phyloP scores from a whole-genome alignment of 1,140 invertebrate species.

The Drosophila setifemur region DNA sequence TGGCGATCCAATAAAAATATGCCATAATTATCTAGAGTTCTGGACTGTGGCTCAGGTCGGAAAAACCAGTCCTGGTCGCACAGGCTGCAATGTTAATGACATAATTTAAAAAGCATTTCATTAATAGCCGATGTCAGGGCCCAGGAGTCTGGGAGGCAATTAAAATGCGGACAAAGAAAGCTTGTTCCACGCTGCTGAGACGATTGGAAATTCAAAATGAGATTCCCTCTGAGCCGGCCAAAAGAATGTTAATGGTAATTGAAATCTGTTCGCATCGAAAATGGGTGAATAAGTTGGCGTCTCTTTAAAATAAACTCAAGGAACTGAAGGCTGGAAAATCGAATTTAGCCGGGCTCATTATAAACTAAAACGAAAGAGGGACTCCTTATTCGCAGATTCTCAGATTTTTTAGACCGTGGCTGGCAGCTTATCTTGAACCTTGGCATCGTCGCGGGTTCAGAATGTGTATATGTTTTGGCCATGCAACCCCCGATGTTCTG shows the following conservation, averaged over 20 bases:
- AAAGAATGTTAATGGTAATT: constrained; percentile 57
- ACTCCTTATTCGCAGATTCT: background rate
- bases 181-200: constrained; percentile 11
- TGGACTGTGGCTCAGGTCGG: constrained; percentile 5
- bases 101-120: constrained; percentile 76
- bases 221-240: constrained; percentile 11
- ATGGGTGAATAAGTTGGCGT: constrained; percentile 14
- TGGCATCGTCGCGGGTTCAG: constrained; percentile 55
- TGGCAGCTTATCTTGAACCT: constrained; percentile 49
- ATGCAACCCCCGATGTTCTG: constrained; percentile 16
- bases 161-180: constrained; percentile 37
- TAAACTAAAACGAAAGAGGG: background rate
- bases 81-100: constrained; percentile 74
- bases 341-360: background rate
- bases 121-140: constrained; percentile 58
- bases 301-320: background rate
- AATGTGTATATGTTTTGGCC: constrained; percentile 24
- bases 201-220: constrained; percentile 67
- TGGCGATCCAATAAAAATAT: constrained; percentile 68
- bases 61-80: constrained; percentile 55
- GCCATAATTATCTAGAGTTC: constrained; percentile 62
- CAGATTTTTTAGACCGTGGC: background rate
- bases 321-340: background rate
- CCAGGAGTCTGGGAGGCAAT: constrained; percentile 13
- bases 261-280: constrained; percentile 23